These are phyloP conservation scores for Pitta sordida DNA, from an alignment of 2,113 vertebrate genomes.

Conservation along the genomic window DNA sequence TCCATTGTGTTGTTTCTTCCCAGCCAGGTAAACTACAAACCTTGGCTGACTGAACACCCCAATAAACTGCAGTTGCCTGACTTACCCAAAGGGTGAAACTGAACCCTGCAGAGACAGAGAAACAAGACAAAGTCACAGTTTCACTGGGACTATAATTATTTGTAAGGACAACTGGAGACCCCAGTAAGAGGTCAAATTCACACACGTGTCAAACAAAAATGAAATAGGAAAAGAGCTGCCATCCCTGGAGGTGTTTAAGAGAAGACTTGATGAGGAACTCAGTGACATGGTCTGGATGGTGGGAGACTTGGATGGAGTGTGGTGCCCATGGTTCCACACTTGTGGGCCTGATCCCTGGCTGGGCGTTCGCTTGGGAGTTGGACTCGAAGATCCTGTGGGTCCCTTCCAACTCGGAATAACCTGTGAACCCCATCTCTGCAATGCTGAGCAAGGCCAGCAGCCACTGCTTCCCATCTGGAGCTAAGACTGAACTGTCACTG, in stretches of 20 bases:
- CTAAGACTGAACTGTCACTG: neutral
- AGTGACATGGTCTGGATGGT: too few species aligned
- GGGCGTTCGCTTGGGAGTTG: too few species aligned
- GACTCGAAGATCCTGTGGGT: too few species aligned
- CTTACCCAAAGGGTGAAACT: neutral
- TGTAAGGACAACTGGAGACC: neutral
- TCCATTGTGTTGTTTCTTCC: neutral
- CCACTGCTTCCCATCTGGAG: neutral
- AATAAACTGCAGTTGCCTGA: neutral
- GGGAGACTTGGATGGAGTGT: too few species aligned
- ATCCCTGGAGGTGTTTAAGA: too few species aligned
- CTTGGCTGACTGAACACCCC: neutral
- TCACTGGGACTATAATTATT: neutral
- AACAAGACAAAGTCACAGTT: neutral
- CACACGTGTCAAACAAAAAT: rapidly evolving
- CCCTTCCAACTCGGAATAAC: too few species aligned
- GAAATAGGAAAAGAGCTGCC: neutral
- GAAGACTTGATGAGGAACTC: too few species aligned
- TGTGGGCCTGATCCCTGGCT: too few species aligned
- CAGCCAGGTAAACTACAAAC: neutral
- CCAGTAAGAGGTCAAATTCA: neutral
- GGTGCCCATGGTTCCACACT: too few species aligned
- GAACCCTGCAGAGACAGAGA: neutral
- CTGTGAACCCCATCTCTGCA: neutral
- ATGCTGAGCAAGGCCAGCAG: neutral